Base-by-base conservation (phyloP, 2,113 vertebrate species). In the Ptyas mucosa region DNA sequence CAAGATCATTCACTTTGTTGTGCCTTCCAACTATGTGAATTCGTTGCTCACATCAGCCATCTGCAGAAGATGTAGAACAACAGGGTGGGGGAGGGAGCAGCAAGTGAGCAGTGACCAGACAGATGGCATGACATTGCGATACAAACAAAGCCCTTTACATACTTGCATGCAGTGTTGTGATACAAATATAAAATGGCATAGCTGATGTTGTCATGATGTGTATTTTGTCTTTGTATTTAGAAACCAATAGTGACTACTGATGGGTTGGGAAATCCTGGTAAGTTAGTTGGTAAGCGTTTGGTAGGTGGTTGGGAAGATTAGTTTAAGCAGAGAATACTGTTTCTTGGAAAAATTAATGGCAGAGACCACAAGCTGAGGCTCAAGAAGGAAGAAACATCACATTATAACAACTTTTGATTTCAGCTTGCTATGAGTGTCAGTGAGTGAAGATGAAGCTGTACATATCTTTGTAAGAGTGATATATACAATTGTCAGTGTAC, bases 401-500 rank as follows among this genome's bases (percentile, higher is more conserved):
- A 91, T 88, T 8, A 92, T 88, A 21, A 86, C 93, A 95, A 90
- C 88, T 92, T 43, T 34, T 90, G 89, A 87, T 91, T 94, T 90
- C 90, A 93, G 93, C 86, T 91, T 93, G 94, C 91, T 57, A 93
- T 75, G 94, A 93, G 88, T 96, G 90, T 95, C 95, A 94, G 92
- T 87, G 95, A 94, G 93, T 93, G 95, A 97, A 94, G 90, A 21
- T 85, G 94, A 94, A 96, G 90, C 91, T 46, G 85, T 93, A 92
- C 92, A 39, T 85, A 64, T 93, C 94, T 94, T 94, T 93, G 91
- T 0, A 5, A 95, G 52, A 96, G 94, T 94, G 93, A 96, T 96
- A 97, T 69, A 23, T 58, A 39, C 43, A 43, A 43, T 39, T 89
- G 23, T 61, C 91, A 85, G 52, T 85, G 89, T 49, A 96, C 96